Evolutionary conservation across 1,140 invertebrate species (phyloP), one percentile per base, ranked within the genome.

Genomic region (Uloborus diversus): DNA sequence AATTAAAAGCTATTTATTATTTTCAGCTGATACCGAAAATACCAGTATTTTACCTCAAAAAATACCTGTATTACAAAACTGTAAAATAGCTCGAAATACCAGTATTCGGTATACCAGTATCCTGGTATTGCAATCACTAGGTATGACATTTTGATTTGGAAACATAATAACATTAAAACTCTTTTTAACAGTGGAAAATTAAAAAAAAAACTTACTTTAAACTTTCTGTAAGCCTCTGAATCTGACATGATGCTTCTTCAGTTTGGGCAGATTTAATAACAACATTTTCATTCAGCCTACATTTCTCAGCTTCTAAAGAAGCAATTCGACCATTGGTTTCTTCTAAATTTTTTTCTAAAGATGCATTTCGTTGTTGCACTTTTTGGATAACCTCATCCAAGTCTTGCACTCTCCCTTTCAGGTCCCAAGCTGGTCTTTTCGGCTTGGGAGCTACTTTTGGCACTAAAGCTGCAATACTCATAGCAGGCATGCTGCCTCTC

Each of bases 381-480:
- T 81, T 35, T 11, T 82, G 69, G 49, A 85, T 62, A 25, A 81
- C 56, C 20, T 85, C 82, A 73, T 88, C 87, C 86, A 88, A 88
- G 80, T 88, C 87, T 56, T 87, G 84, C 27, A 89, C 82, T 4
- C 86, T 83, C 3, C 87, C 87, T 76, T 88, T 88, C 51, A 88
- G 76, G 80, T 88, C 88, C 87, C 87, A 88, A 64, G 86, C 84
- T 68, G 86, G 85, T 1, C 87, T 81, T 76, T 87, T 88, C 11
- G 65, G 23, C 13, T 82, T 83, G 49, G 80, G 17, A 25, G 5
- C 28, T 7, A 23, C 13, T 25, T 37, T 42, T 2, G 33, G 0
- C n/a, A 37, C 59, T 20, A 9, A 7, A n/a, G 13, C 7, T 61
- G 69, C 13, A 25, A 61, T 14, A 61, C 56, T 73, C 3, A 73